A percentile compares a stretch with the other conserved stretches of the same genome.
These are phyloP conservation scores for Drosophila quinaria DNA, from an alignment of 2,888 invertebrate species.

Conservation along the genomic window DNA sequence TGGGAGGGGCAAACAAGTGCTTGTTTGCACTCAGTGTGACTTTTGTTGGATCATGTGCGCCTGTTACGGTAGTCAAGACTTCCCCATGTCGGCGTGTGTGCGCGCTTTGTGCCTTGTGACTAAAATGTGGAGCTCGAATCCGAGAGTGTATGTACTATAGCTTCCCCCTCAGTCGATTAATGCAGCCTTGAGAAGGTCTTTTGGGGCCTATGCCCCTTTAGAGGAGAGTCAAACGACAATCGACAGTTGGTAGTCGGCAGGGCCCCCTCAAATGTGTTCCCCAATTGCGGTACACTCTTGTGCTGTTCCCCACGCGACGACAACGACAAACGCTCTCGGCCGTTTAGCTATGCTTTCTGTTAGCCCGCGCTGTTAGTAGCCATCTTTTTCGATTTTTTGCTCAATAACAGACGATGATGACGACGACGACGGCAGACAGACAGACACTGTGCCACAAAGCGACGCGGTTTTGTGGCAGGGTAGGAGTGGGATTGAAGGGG, in stretches of 20 bases:
- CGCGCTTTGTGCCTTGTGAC: constrained; percentile 56
- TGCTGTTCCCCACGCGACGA: constrained; percentile 54
- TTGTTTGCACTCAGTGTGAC: constrained; percentile 2
- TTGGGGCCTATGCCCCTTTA: constrained; percentile 58
- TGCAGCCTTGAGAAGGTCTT: constrained; percentile 72
- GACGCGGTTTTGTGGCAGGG: constrained; percentile 7
- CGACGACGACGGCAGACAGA: background rate
- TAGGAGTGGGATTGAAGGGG: background rate
- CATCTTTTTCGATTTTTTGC: constrained; percentile 83
- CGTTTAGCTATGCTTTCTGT: constrained; percentile 76
- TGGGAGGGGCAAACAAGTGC: constrained; percentile 42
- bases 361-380: constrained; percentile 83
- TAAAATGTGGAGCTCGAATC: constrained; percentile 54
- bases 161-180: background rate
- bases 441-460: constrained; percentile 2
- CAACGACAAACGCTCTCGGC: constrained; percentile 25
- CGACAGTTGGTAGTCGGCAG: background rate
- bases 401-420: constrained; percentile 51
- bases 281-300: constrained; percentile 42
- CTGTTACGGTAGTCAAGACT: constrained; percentile 84
- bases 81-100: constrained; percentile 85
- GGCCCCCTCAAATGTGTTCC: constrained; percentile 43
- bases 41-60: constrained; percentile 66
- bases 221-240: constrained; percentile 15
- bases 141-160: background rate